Evolutionary conservation across 1,140 invertebrate genomes (phyloP).

Genomic region (Conus ventricosus): DNA sequence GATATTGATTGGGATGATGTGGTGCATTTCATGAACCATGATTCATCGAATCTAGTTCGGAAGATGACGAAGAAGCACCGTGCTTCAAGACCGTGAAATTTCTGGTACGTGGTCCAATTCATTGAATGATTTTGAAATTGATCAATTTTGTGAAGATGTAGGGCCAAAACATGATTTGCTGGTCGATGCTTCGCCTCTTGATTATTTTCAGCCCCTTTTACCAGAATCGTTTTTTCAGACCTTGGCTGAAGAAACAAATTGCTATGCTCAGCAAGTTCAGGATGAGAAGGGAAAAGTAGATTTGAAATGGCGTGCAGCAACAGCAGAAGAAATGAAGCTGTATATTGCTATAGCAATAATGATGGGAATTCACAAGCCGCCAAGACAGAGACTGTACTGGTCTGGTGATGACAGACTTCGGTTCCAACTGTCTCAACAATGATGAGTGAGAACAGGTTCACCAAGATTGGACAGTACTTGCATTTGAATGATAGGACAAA

Average conservation of each 20-base stretch:
- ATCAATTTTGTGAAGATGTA: not conserved
- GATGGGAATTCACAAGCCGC: conserved; percentile 19
- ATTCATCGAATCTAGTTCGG: not conserved
- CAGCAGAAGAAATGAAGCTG: not conserved
- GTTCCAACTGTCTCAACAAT: conserved; percentile 37
- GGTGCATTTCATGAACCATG: not conserved
- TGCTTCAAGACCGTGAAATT: not conserved
- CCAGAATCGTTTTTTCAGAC: not conserved
- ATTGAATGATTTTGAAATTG: not conserved
- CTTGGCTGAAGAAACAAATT: not conserved
- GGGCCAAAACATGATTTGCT: not conserved
- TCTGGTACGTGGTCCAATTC: not conserved
- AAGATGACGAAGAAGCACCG: not conserved
- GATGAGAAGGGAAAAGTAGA: not conserved
- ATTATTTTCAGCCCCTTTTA: not conserved
- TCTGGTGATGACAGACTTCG: conserved; percentile 34
- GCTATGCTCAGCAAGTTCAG: not conserved
- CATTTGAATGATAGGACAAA: conserved; percentile 40
- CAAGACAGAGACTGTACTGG: conserved; percentile 40
- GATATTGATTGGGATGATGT: not conserved
- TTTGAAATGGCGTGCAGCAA: conserved; percentile 5
- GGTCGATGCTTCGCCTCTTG: not conserved
- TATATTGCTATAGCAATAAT: conserved; percentile 21
- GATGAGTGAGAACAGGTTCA: conserved; percentile 37
- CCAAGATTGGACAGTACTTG: conserved; percentile 52